Conservation (phyloP, 2,113 vertebrate genomes). For the Smithornis capensis region DNA sequence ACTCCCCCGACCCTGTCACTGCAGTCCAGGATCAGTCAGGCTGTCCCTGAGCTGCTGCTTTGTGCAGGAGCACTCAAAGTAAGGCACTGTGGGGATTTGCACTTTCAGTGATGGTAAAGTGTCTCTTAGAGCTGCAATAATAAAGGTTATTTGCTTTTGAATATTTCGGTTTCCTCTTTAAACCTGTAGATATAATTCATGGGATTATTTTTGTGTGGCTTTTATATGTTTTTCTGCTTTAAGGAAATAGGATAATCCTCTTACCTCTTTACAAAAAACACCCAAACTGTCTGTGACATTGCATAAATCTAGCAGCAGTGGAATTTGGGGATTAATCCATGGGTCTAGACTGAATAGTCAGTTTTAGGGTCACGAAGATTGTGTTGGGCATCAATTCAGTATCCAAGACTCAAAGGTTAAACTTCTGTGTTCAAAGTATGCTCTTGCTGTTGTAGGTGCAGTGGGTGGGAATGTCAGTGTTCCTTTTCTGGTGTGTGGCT, state of each 20-base stretch:
- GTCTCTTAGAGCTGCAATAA: neutral
- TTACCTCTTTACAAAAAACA: neutral
- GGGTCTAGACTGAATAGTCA: neutral
- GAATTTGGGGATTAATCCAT: neutral
- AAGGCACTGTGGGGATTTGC: neutral
- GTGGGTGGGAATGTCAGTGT: neutral
- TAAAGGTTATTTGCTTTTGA: neutral
- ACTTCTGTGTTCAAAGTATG: neutral
- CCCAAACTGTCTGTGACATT: neutral
- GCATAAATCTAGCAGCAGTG: neutral
- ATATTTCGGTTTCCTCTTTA: neutral
- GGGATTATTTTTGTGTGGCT: neutral
- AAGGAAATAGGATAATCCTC: constrained; percentile 17
- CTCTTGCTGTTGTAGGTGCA: neutral
- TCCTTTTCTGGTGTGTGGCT: neutral
- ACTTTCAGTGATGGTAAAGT: neutral
- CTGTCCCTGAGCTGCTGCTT: neutral
- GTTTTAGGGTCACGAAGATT: neutral
- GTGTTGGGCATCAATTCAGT: neutral
- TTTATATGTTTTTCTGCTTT: neutral
- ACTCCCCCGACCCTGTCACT: neutral
- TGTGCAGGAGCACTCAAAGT: neutral
- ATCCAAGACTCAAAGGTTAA: neutral
- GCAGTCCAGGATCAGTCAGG: rapidly evolving
- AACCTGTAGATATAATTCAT: neutral